A percentile compares a stretch with the other conserved stretches of the same genome.
Evolutionary conservation across 2,113 vertebrate genomes (phyloP).

Genomic region (Myrmophylax atrothorax): DNA sequence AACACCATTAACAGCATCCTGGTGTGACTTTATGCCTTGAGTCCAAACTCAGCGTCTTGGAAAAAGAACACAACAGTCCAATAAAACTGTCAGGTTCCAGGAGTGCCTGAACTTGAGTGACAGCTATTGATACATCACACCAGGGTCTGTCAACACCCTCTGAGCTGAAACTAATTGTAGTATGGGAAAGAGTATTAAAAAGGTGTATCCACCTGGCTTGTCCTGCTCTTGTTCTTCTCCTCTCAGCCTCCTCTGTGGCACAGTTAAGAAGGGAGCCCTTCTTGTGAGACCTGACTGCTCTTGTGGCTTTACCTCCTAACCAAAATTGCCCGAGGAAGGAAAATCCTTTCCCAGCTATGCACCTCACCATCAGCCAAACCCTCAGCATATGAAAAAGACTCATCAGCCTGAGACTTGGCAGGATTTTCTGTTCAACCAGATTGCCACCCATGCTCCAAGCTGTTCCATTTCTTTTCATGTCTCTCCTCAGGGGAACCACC

Average conservation of each 20-base stretch:
- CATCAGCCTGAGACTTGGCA: background rate
- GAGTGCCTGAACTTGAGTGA: background rate
- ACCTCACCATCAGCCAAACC: background rate
- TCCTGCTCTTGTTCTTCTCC: background rate
- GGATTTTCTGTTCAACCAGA: background rate
- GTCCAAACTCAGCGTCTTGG: background rate
- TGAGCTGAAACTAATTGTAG: background rate
- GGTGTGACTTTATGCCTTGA: background rate
- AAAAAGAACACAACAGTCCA: background rate
- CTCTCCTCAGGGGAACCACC: background rate
- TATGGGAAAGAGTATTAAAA: background rate
- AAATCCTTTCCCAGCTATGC: background rate
- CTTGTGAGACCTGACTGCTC: background rate
- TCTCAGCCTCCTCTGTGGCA: background rate
- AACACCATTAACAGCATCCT: background rate
- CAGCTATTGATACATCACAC: background rate
- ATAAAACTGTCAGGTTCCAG: background rate
- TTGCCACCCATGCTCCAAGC: background rate
- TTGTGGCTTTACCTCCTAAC: background rate
- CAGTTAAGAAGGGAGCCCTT: background rate
- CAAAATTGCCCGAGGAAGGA: background rate
- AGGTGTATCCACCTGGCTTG: background rate
- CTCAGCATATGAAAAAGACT: background rate
- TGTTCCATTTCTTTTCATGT: background rate
- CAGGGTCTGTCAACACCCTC: background rate